Evolutionary conservation across 2,797 vertebrate species (phyloP).

Genomic region (Toxotes lorentzi): DNA sequence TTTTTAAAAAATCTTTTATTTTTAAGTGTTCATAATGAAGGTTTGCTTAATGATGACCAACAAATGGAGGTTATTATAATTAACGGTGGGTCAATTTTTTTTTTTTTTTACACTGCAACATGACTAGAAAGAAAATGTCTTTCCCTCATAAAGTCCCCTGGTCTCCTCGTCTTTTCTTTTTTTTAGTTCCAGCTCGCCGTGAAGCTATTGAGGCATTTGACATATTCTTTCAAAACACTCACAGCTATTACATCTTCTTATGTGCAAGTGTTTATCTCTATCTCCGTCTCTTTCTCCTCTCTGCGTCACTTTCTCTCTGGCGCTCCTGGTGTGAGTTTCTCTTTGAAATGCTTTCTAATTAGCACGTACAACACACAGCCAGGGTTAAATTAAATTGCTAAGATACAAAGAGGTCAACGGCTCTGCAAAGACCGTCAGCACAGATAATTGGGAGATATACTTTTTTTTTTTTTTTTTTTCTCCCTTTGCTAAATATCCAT

Average conservation of each 20-base stretch:
- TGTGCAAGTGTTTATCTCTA: constrained; percentile 64
- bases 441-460: constrained; percentile 83
- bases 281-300: constrained; percentile 34
- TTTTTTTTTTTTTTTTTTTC: constrained; percentile 4
- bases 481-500: constrained; percentile 73
- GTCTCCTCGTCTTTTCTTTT: constrained; percentile 23
- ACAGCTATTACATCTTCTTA: constrained; percentile 66
- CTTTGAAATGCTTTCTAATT: constrained; percentile 85
- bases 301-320: constrained; percentile 14
- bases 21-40: background rate
- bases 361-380: constrained; percentile 75
- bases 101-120: background rate
- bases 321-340: constrained; percentile 69
- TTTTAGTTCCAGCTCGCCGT: constrained; percentile 28
- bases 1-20: background rate
- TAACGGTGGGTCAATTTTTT: background rate
- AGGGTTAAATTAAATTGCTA: constrained; percentile 86
- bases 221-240: constrained; percentile 55
- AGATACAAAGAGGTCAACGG: constrained; percentile 83
- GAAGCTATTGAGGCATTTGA: constrained; percentile 40
- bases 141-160: background rate
- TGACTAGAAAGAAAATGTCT: background rate
- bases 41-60: constrained; percentile 17
- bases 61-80: constrained; percentile 2
- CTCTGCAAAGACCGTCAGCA: constrained; percentile 78